Evolutionary conservation across 1,140 invertebrate genomes (phyloP), one percentile per base, ranked within the genome.

Genomic region (Forficula auricularia): DNA sequence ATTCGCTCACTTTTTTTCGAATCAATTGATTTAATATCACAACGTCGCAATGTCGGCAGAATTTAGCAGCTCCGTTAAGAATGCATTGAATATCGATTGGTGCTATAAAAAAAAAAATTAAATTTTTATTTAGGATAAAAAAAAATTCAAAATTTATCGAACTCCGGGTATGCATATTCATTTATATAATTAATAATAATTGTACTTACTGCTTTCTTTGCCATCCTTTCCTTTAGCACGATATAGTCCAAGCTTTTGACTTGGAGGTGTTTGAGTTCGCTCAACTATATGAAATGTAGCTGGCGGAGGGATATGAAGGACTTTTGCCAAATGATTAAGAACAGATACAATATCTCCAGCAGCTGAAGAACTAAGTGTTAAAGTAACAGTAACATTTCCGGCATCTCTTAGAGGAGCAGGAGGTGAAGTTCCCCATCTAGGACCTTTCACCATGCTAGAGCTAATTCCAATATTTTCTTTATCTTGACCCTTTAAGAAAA

Each of bases 311-410:
- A 96, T 85, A 53, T 90, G 82, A 42, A 96, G 62, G 52, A 96
- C 76, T 58, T 90, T 88, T 3, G 90, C 87, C 49, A 96, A 71
- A 60, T 87, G 80, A 51, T 82, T 73, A 16, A 97, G 66, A 44
- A 95, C 86, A 37, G 82, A 82, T 48, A 84, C 72, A 50, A 96
- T 89, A 59, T 96, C 87, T 64, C 94, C 85, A 9, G 88, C 84
- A 40, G 86, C 84, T 43, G 77, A 75, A 42, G 85, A 83, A 8
- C 84, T 87, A 20, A 94, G 61, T 4, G 89, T 95, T 46, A 97
- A 64, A 4, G 89, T 94, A 9, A 96, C 87, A 16, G 87, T 88
- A 34, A 95, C 82, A 64, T 92, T 86, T 50, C 79, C 82, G 44
- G 71, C 73, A 52, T 80, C 79, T 58, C 72, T 77, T 53, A 71